These are phyloP conservation scores for Goniozus legneri DNA, from an alignment of 1,140 invertebrate genomes.

Conservation along the genomic window DNA sequence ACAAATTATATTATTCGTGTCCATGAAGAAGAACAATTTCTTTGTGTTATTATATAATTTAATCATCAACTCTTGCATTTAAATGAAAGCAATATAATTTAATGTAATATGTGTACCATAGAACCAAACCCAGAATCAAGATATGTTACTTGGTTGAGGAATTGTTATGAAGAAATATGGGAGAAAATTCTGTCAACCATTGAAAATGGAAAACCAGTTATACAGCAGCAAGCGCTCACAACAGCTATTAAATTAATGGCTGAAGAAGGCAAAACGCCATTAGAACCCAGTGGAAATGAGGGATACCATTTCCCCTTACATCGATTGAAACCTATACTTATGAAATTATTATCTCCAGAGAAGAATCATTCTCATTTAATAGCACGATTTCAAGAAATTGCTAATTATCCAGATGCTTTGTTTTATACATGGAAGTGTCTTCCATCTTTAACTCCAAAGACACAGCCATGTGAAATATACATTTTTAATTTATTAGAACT, in stretches of 20 bases:
- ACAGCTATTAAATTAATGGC: constrained; percentile 65
- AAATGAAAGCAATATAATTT: no score
- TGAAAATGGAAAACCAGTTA: constrained; percentile 50
- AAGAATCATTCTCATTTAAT: constrained; percentile 56
- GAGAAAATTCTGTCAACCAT: constrained; percentile 55
- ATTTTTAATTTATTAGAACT: constrained; percentile 70
- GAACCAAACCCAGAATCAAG: constrained; percentile 58
- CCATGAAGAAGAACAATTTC: no score
- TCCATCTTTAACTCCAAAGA: constrained; percentile 55
- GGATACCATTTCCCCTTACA: constrained; percentile 61
- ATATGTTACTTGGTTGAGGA: constrained; percentile 60
- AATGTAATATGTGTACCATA: constrained; percentile 30
- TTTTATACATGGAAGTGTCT: constrained; percentile 60
- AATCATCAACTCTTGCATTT: no score
- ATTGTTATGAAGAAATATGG: constrained; percentile 61
- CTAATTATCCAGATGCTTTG: constrained; percentile 62
- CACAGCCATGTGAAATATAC: constrained; percentile 60
- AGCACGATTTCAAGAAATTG: constrained; percentile 62
- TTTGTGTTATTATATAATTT: no score
- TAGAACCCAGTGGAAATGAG: constrained; percentile 51
- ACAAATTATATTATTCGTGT: no score
- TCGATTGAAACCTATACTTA: constrained; percentile 60
- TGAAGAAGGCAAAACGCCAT: constrained; percentile 61
- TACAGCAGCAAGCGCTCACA: constrained; percentile 62
- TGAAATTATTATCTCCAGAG: constrained; percentile 56